Percentiles rank a stretch among this genome's conserved stretches.
Conservation (phyloP, 2,113 vertebrate genomes). For the Mormyrus iriodes region DNA sequence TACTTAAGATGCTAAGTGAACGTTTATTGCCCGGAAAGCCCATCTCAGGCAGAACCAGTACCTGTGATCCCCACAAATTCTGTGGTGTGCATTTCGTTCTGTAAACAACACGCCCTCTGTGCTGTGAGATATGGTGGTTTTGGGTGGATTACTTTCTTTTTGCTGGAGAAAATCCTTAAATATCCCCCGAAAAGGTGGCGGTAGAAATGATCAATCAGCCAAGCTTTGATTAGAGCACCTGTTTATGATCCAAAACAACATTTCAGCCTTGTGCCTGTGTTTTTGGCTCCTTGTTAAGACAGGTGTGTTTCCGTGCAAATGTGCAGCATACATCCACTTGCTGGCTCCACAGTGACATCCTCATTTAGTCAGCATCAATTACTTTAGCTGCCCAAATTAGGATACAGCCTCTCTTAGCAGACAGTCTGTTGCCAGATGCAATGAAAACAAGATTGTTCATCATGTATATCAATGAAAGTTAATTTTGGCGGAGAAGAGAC, state of each 20-base stretch:
- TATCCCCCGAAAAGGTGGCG: neutral
- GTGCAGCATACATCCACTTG: neutral
- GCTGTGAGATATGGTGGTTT: neutral
- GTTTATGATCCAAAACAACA: neutral
- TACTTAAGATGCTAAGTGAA: neutral
- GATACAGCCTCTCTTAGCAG: neutral
- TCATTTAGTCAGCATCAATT: neutral
- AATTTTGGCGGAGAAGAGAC: neutral
- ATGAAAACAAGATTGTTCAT: neutral
- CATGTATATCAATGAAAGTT: neutral
- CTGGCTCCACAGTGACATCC: neutral
- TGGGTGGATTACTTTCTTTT: neutral
- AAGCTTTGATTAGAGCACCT: neutral
- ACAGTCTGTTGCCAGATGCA: neutral
- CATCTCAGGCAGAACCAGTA: neutral
- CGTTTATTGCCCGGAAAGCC: neutral
- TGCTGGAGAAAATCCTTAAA: neutral
- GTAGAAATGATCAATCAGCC: neutral
- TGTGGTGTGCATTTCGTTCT: neutral
- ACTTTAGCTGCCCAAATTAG: neutral
- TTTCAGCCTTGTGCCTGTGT: neutral
- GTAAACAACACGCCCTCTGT: neutral
- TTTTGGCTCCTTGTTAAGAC: neutral
- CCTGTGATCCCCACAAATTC: neutral
- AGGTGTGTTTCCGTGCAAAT: neutral